phyloP scores from a whole-genome alignment of 64 coral and sea anemone species.

The Pocillopora verrucosa region DNA sequence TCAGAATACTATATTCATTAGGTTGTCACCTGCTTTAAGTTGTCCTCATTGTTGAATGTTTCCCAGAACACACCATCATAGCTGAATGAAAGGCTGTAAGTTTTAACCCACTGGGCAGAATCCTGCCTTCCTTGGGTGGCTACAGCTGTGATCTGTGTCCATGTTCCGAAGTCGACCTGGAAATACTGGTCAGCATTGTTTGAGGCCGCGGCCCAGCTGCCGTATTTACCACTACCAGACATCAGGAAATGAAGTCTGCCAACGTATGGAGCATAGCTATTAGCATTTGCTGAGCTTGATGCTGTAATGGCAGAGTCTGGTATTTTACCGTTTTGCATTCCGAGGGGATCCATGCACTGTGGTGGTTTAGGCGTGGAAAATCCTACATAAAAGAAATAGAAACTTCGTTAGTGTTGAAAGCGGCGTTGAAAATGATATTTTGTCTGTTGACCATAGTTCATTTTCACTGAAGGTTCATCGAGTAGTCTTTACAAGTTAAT shows the following conservation, averaged over 20 bases:
- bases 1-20: background rate
- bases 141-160: conserved; percentile 16
- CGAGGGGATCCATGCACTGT: conserved; percentile 32
- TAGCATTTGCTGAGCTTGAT: conserved; percentile 24
- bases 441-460: no score
- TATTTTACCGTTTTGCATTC: conserved; percentile 18
- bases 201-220: conserved; percentile 30
- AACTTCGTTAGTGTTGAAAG: no score
- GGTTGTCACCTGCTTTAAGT: background rate
- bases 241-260: conserved; percentile 32
- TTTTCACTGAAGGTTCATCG: no score
- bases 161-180: conserved; percentile 51
- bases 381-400: background rate
- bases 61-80: conserved; percentile 12
- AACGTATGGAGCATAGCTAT: conserved; percentile 14
- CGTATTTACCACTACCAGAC: conserved; percentile 24
- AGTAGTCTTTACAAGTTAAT: no score
- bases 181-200: conserved; percentile 42
- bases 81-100: conserved; percentile 25
- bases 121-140: conserved; percentile 41
- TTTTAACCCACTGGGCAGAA: conserved; percentile 53
- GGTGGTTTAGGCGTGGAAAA: background rate
- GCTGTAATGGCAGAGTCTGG: conserved; percentile 38
- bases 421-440: no score
- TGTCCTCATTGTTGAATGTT: background rate